Evolutionary conservation across 2,888 invertebrate species (phyloP), one percentile per base, ranked within the genome.

Genomic region (Cepaea hortensis): DNA sequence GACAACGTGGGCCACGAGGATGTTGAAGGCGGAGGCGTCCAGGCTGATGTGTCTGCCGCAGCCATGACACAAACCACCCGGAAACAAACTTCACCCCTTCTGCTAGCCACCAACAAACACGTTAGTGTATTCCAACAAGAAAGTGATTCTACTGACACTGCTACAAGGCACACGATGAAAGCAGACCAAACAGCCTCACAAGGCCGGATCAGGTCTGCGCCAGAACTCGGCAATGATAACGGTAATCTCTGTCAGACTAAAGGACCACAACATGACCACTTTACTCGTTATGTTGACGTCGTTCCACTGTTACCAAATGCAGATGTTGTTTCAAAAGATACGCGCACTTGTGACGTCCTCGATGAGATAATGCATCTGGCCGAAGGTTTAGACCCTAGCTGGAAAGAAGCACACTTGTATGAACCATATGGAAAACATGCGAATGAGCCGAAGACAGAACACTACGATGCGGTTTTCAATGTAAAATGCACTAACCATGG

Each of bases 321-420:
- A 7, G 81, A 65, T 4, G 20, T 55, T 9, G 4, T 46, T 9
- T 77, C 50, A 18, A 70, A 85, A 7, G 68, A 85, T 23, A 70
- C 68, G 18, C 55, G 79, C 35, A 70, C n/a, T 35, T 48, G 70
- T 6, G 85, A 55, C n/a, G 50, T 85, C 23, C 79, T 55, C 7
- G 55, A 79, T 13, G 85, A 79, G 23, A 79, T 79, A 4, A 15
- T 70, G 4, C 48, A 11, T 55, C 15, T 79, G 9, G 65, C 79
- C n/a, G 79, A 48, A 70, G 70, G 68, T 68, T 13, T 62, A 13
- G 84, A 62, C 20, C 23, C 23, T 20, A 81, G 72, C 15, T 82
- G 18, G 3, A 55, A 13, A 35, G 79, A 79, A 79, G 3, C 13
- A 50, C 4, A 1, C 72, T 5, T 23, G 15, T 15, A 35, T 35